Evolutionary conservation across 2,113 vertebrate species (phyloP), one percentile per base, ranked within the genome.

Genomic region (Chauna torquata): DNA sequence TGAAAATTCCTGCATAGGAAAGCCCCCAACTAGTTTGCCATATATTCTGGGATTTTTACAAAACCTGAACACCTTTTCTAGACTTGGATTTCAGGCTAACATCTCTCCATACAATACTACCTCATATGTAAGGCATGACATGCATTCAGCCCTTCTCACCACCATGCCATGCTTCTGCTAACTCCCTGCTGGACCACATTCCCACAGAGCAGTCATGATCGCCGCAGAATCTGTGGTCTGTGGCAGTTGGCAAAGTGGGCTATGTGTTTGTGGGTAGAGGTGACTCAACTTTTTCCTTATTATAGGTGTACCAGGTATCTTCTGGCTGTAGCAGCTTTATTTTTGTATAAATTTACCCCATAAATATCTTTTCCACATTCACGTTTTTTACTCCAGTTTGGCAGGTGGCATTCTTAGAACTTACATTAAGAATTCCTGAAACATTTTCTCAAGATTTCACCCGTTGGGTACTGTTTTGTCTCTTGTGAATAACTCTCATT

Each of bases 401-500:
- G 5, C 40, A 84, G 36, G 32, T 61, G 76, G 3, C 28, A 2
- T 78, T 90, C 57, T 79, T 82, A 84, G 47, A 89, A 61, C 3
- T 79, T 36, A 20, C 32, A 65, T 85, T 84, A 81, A 94, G 82
- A 49, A 76, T 72, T 91, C 18, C 38, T 86, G 8, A 83, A 86
- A 76, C 44, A 12, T 52, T 95, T 82, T 77, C 36, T 44, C 50
- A 90, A 74, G 50, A 38, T 77, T 82, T 92, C 76, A 64, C 22
- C 12, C 64, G 64, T 80, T 16, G 1, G 27, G 49, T 78, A 25
- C 5, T 5, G 57, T n/a, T 72, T 71, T 55, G 17, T 82, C 65
- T 82, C 61, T 42, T 42, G 52, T 84, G 77, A 87, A n/a, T 76
- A 90, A 30, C 61, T 94, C 86, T 89, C 77, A 91, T 8, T 79